These are phyloP conservation scores for Dryobota labecula DNA, from an alignment of 2,888 invertebrate genomes.

Conservation along the genomic window DNA sequence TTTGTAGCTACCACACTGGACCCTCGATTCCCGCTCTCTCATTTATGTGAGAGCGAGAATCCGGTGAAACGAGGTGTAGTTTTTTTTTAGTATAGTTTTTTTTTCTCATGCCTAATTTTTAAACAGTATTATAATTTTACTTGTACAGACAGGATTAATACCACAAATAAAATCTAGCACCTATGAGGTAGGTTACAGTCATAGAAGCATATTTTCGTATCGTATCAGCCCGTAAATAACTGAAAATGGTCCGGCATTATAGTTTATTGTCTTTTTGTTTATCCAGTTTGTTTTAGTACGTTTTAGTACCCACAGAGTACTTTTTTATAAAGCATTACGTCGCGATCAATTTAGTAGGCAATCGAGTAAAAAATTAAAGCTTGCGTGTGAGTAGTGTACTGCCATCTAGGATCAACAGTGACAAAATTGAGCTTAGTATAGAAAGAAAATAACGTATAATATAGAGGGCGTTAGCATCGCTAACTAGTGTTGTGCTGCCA, in stretches of 20 bases:
- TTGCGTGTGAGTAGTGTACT: constrained; percentile 12
- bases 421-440: not conserved
- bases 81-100: too few species aligned
- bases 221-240: not conserved
- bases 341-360: too few species aligned
- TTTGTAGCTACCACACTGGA: not conserved
- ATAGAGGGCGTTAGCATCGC: constrained; percentile 35
- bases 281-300: not conserved
- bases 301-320: too few species aligned
- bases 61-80: not conserved
- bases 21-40: too few species aligned
- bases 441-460: not conserved
- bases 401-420: constrained; percentile 37
- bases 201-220: not conserved
- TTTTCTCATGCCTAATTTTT: not conserved
- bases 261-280: not conserved
- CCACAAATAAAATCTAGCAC: not conserved
- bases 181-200: not conserved
- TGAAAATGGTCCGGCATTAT: not conserved
- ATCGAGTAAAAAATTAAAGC: too few species aligned
- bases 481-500: constrained; percentile 47
- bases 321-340: too few species aligned
- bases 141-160: not conserved
- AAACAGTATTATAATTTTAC: not conserved
- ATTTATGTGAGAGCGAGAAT: not conserved